These are phyloP conservation scores for Nerophis ophidion DNA, from an alignment of 2,113 vertebrate genomes.

Conservation along the genomic window DNA sequence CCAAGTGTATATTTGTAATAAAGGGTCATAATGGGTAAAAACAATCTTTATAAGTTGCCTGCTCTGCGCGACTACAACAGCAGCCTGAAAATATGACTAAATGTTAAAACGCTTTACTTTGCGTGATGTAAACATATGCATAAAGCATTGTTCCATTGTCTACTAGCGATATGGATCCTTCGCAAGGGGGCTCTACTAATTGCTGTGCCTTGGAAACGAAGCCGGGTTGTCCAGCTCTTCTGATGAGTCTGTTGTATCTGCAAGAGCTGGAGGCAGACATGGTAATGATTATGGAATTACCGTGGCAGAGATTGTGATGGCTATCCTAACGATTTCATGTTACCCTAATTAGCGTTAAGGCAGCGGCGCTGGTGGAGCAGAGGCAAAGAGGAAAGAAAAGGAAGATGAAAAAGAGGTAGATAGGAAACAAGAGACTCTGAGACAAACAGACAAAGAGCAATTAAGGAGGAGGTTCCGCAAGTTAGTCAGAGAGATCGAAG, in stretches of 20 bases:
- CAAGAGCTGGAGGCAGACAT: slow-evolving; percentile 32
- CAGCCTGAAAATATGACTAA: no score
- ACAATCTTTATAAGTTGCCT: no score
- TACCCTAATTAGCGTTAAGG: slow-evolving; percentile 56
- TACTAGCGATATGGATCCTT: slow-evolving; percentile 43
- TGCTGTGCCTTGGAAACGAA: slow-evolving; percentile 34
- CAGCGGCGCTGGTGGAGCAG: slow-evolving; percentile 16
- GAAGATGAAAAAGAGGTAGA: slow-evolving; percentile 11
- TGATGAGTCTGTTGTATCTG: slow-evolving; percentile 19
- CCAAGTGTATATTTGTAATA: no score
- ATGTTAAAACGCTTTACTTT: slow-evolving; percentile 17
- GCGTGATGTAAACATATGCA: slow-evolving; percentile 27
- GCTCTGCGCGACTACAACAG: no score
- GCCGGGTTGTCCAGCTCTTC: slow-evolving; percentile 34
- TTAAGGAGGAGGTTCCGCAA: slow-evolving; percentile 22
- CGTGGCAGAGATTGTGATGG: slow-evolving; percentile 55
- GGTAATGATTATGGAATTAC: slow-evolving; percentile 59
- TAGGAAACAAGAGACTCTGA: slow-evolving; percentile 7
- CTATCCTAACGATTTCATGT: slow-evolving; percentile 65
- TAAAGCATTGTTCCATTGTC: slow-evolving; percentile 41
- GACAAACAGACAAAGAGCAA: slow-evolving; percentile 16
- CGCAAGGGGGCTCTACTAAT: slow-evolving; percentile 55
- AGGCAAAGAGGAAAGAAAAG: slow-evolving; percentile 10
- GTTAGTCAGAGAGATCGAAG: slow-evolving; percentile 25
- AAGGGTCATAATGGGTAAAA: no score